Base-by-base conservation (phyloP, 2,888 invertebrate species). In the Rhogogaster chlorosoma region DNA sequence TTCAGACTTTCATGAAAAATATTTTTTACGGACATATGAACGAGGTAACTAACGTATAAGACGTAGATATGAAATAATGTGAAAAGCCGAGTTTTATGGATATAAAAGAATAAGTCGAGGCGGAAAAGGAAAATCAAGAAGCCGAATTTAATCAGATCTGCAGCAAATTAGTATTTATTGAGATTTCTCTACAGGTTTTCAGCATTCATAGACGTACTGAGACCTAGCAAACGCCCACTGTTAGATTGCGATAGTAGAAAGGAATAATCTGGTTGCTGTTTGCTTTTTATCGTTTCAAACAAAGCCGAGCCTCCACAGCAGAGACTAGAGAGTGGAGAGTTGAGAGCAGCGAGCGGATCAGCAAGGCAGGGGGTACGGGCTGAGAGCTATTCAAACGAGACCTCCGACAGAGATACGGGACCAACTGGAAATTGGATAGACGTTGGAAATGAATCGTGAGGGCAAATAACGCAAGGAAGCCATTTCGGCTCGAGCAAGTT, bases 371-470 rank as follows among this genome's bases (percentile, higher is more conserved):
- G 53, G 73, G 75, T 49, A 83, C 12, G 42, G 71, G 26, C 67
- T 70, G 67, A 70, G 67, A 84, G 64, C 85, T 85, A 86, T 87
- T 87, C 87, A 87, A 86, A 87, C 87, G 89, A 86, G 87, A 88
- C 87, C 89, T 87, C 88, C 89, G 87, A 89, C 89, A 67, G 45
- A 80, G 67, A 83, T 77, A 64, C 64, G 80, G 64, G 80, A 38
- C 87, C 86, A 88, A 87, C 88, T 89, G 88, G 89, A 91, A 91
- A 90, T 90, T 90, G 90, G 88, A 89, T 89, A 89, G 90, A 91
- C 90, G 90, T 89, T 89, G 89, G 89, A 89, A 91, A 90, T 90
- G 90, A 90, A 91, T 91, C 89, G 90, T 89, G 89, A 89, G 89
- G 88, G 89, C 90, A 91, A 90, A 91, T 90, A 90, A 89, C 88